These are phyloP conservation scores for Mercenaria mercenaria DNA, from an alignment of 1,140 invertebrate species.

Conservation along the genomic window DNA sequence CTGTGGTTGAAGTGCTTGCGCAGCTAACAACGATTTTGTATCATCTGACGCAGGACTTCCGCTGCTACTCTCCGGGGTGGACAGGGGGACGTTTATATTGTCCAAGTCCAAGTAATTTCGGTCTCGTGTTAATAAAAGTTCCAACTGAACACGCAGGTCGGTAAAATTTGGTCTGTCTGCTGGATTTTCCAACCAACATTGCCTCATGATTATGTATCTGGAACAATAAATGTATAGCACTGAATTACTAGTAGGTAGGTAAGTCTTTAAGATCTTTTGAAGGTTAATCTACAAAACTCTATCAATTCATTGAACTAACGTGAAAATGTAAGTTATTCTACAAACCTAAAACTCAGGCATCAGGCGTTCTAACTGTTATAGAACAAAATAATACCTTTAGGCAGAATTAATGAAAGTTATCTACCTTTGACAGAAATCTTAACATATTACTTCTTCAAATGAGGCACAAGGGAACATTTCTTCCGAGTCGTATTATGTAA, in stretches of 20 bases:
- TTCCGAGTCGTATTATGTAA: too few relatives aligned
- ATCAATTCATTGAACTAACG: too few relatives aligned
- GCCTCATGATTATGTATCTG: conserved; percentile 92
- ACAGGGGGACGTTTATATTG: conserved; percentile 82
- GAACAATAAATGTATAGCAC: conserved; percentile 68
- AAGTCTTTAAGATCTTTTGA: too few relatives aligned
- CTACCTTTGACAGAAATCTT: too few relatives aligned
- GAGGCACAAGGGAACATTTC: too few relatives aligned
- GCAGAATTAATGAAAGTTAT: too few relatives aligned
- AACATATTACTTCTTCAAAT: too few relatives aligned
- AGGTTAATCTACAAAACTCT: too few relatives aligned
- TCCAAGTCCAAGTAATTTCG: conserved; percentile 84
- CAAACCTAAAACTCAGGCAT: too few relatives aligned
- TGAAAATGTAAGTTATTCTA: too few relatives aligned
- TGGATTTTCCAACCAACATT: conserved; percentile 93
- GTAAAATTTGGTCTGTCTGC: conserved; percentile 92
- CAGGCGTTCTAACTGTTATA: too few relatives aligned
- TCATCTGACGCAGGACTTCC: conserved; percentile 68
- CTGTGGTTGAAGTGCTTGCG: conserved; percentile 49
- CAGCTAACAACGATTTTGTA: conserved; percentile 33
- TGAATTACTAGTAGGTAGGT: neutral
- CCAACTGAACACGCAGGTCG: conserved; percentile 88
- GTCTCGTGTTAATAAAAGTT: conserved; percentile 87
- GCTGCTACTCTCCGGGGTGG: conserved; percentile 81
- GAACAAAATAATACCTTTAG: too few relatives aligned